Evolutionary conservation across 2,797 vertebrate genomes (phyloP).

Genomic region (Benthosema pterotum): DNA sequence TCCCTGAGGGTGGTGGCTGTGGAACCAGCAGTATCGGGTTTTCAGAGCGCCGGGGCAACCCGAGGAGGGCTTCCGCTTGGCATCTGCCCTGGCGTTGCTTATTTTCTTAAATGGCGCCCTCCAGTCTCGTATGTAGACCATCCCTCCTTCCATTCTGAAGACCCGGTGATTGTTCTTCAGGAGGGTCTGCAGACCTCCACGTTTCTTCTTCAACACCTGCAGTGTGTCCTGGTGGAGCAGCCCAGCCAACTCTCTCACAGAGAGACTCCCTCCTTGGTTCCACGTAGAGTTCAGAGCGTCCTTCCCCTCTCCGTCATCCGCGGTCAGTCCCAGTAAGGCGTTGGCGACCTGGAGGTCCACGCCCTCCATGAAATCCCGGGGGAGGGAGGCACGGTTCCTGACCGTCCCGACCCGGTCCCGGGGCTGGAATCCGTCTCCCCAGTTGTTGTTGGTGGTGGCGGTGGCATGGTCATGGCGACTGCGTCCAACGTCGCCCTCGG

Average conservation of each 20-base stretch:
- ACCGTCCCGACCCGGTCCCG: slow-evolving; percentile 80
- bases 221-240: too few relatives aligned
- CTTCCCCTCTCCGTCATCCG: slow-evolving; percentile 5
- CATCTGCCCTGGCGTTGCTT: slow-evolving; percentile 33
- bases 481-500: background rate
- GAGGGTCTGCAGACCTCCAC: too few relatives aligned
- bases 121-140: slow-evolving; percentile 91
- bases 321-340: slow-evolving; percentile 75
- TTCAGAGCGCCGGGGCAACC: slow-evolving; percentile 79
- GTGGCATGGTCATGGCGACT: slow-evolving; percentile 9
- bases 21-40: slow-evolving; percentile 94
- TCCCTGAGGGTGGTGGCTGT: slow-evolving; percentile 88
- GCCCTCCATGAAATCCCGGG: slow-evolving; percentile 84
- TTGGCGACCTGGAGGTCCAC: slow-evolving; percentile 88
- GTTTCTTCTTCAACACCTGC: too few relatives aligned
- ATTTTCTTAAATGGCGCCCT: slow-evolving; percentile 53
- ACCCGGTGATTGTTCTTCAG: slow-evolving; percentile 95
- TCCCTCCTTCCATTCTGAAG: slow-evolving; percentile 87
- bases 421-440: slow-evolving; percentile 88
- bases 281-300: slow-evolving; percentile 67
- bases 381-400: slow-evolving; percentile 89
- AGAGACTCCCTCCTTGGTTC: slow-evolving; percentile 93
- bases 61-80: slow-evolving; percentile 68
- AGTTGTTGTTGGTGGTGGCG: slow-evolving; percentile 50
- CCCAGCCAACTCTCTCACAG: too few relatives aligned